phyloP scores from a whole-genome alignment of 2,113 vertebrate species.

The Glaucidium brasilianum region DNA sequence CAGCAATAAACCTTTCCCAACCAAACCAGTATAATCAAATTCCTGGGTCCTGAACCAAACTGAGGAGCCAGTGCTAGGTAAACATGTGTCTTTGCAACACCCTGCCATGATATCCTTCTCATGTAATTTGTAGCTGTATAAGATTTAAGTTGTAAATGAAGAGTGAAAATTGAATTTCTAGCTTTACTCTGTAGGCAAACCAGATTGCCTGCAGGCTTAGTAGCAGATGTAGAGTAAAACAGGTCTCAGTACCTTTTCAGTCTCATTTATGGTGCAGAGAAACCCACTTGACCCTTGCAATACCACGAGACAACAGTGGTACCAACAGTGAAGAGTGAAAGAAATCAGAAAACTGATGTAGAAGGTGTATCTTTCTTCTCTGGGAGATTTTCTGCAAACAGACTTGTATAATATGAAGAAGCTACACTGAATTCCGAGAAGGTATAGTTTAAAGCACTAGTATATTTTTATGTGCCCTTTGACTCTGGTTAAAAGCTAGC shows the following conservation, averaged over 20 bases:
- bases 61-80: neutral
- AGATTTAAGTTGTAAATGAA: neutral
- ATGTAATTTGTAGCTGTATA: neutral
- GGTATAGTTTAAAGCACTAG: neutral
- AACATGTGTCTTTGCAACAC: neutral
- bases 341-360: neutral
- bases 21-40: neutral
- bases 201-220: neutral
- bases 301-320: neutral
- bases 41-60: neutral
- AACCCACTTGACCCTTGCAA: neutral
- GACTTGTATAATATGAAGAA: neutral
- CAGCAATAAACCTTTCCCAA: neutral
- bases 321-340: neutral
- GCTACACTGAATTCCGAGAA: neutral
- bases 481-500: neutral
- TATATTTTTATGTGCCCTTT: neutral
- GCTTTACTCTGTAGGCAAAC: neutral
- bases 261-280: neutral
- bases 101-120: neutral
- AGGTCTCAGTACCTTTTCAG: neutral
- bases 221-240: neutral
- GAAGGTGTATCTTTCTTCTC: neutral
- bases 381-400: neutral
- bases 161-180: slow-evolving; percentile 1